Percentiles rank a stretch among this genome's conserved stretches.
These are phyloP conservation scores for Champsocephalus esox DNA, from an alignment of 2,797 vertebrate genomes.

Conservation along the genomic window DNA sequence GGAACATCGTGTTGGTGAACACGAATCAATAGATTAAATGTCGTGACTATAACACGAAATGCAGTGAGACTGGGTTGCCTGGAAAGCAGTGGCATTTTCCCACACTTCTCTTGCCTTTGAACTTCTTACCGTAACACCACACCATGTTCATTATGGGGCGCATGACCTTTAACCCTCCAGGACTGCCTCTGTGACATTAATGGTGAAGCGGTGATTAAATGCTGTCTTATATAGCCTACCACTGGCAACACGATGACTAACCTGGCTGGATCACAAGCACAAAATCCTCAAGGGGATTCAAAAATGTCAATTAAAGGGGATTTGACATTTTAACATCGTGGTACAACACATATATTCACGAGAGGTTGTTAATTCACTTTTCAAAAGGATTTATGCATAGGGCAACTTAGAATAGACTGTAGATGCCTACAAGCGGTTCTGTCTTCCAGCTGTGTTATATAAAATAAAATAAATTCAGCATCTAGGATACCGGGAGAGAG, in stretches of 20 bases:
- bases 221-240: background rate
- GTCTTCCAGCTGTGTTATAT: slow-evolving; percentile 69
- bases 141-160: slow-evolving; percentile 20
- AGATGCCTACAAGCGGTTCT: slow-evolving; percentile 58
- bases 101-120: slow-evolving; percentile 28
- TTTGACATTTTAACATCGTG: slow-evolving; percentile 49
- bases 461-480: slow-evolving; percentile 71
- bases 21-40: no score
- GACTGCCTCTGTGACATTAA: slow-evolving; percentile 13
- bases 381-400: slow-evolving; percentile 76
- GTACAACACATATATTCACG: slow-evolving; percentile 45
- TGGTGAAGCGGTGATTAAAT: slow-evolving; percentile 38
- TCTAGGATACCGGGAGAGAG: slow-evolving; percentile 34
- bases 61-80: no score
- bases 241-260: slow-evolving; percentile 14
- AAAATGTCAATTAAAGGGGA: slow-evolving; percentile 24
- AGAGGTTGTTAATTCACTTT: slow-evolving; percentile 56
- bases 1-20: no score
- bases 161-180: slow-evolving; percentile 43
- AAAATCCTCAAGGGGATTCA: slow-evolving; percentile 16
- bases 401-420: slow-evolving; percentile 65
- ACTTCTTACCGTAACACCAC: slow-evolving; percentile 34
- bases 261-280: slow-evolving; percentile 23
- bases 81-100: slow-evolving; percentile 19
- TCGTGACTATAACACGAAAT: no score